These are phyloP conservation scores for Dasypolia templi DNA, from an alignment of 2,888 invertebrate genomes.

Conservation along the genomic window DNA sequence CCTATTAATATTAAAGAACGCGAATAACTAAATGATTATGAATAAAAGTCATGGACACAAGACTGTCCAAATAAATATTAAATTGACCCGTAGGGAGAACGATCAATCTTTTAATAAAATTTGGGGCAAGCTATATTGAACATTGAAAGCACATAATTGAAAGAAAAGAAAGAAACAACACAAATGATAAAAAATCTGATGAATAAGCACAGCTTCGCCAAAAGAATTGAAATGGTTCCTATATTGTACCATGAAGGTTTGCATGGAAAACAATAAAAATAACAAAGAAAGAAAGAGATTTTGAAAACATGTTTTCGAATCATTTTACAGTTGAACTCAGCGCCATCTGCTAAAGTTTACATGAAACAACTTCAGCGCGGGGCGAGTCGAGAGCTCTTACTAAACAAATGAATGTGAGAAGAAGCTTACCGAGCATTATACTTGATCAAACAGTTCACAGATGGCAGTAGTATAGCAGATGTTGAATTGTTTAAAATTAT, in stretches of 20 bases:
- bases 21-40: no score
- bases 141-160: not conserved
- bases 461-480: conserved; percentile 26
- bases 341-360: conserved; percentile 28
- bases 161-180: no score
- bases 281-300: not conserved
- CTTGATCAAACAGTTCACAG: conserved; percentile 13
- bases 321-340: not conserved
- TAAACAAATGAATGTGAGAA: not conserved
- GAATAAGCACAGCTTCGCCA: not conserved
- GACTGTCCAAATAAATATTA: not conserved
- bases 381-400: not conserved
- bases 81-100: not conserved
- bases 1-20: no score
- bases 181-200: no score
- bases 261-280: not conserved
- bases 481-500: not conserved
- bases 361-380: not conserved
- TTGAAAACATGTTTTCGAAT: not conserved
- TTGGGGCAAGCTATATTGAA: not conserved
- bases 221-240: not conserved
- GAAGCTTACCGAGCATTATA: not conserved
- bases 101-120: not conserved
- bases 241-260: not conserved
- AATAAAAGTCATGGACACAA: no score